Percentiles rank a stretch among this genome's conserved stretches.
Conservation (phyloP, 2,113 vertebrate genomes). For the Notothenia coriiceps region DNA sequence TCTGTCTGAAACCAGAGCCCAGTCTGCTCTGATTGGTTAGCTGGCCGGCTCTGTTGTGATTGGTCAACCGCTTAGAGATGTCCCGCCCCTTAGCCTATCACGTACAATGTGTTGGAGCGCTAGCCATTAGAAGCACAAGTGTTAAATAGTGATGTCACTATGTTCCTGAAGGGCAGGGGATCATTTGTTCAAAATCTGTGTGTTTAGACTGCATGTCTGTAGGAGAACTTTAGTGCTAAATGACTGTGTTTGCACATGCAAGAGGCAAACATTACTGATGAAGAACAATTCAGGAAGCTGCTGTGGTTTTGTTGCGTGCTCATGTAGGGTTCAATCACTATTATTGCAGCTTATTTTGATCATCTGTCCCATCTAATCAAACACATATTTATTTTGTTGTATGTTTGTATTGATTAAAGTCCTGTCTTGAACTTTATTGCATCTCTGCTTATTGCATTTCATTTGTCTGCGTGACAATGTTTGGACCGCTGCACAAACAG, state of each 20-base stretch:
- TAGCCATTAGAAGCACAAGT: too few relatives aligned
- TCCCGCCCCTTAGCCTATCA: too few relatives aligned
- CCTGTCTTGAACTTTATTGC: constrained; percentile 49
- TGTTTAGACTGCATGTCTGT: background rate
- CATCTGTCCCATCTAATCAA: constrained; percentile 41
- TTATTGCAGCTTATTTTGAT: constrained; percentile 30
- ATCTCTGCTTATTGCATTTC: constrained; percentile 70
- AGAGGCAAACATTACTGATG: constrained; percentile 31
- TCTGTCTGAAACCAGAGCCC: too few relatives aligned
- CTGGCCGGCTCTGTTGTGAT: too few relatives aligned
- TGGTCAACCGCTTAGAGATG: too few relatives aligned
- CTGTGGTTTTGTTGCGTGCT: background rate
- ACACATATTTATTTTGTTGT: constrained; percentile 16
- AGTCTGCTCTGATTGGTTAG: too few relatives aligned
- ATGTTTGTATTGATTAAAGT: constrained; percentile 68
- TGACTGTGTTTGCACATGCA: constrained; percentile 26
- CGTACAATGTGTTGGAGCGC: too few relatives aligned
- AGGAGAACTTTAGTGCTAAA: constrained; percentile 13
- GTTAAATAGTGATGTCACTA: too few relatives aligned
- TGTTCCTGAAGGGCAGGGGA: background rate
- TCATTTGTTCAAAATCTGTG: background rate
- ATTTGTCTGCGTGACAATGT: constrained; percentile 53
- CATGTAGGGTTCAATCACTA: constrained; percentile 15
- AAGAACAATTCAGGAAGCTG: constrained; percentile 28
- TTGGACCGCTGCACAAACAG: constrained; percentile 51